phyloP scores from a whole-genome alignment of 2,797 vertebrate genomes.

The Propithecus deckenii region DNA sequence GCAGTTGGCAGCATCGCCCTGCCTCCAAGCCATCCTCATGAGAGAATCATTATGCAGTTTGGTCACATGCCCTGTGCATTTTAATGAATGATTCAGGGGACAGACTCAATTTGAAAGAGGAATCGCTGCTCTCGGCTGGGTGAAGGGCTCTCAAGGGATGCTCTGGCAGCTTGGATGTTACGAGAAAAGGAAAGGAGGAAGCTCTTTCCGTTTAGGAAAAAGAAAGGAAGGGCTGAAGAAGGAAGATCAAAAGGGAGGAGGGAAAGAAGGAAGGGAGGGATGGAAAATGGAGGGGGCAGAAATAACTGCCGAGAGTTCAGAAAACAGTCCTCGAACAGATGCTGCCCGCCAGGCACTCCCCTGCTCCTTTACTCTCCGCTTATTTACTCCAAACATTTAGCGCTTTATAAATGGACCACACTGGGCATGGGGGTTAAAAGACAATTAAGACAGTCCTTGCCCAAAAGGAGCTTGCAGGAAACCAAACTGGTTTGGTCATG shows the following conservation, averaged over 20 bases:
- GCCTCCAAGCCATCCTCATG: constrained; percentile 74
- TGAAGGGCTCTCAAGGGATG: constrained; percentile 73
- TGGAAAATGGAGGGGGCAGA: neutral
- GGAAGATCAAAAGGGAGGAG: neutral
- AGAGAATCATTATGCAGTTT: constrained; percentile 80
- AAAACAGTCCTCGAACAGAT: neutral
- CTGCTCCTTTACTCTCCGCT: neutral
- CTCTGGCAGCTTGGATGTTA: constrained; percentile 22
- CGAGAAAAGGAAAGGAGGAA: neutral
- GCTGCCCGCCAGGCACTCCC: neutral
- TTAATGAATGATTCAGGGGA: constrained; percentile 79
- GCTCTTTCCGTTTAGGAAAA: constrained; percentile 27
- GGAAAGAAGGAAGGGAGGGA: accelerated
- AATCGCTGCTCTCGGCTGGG: constrained; percentile 67
- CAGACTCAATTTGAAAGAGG: constrained; percentile 75
- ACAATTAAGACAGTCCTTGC: neutral
- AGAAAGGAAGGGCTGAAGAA: constrained; percentile 8
- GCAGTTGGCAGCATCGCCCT: constrained; percentile 75
- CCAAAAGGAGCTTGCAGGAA: neutral
- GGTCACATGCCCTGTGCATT: constrained; percentile 78
- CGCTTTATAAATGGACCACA: neutral
- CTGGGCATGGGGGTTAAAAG: neutral
- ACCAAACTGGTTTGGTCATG: neutral
- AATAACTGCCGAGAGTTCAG: neutral
- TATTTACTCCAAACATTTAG: neutral